These are phyloP conservation scores for Congeria kusceri DNA, from an alignment of 2,888 invertebrate genomes.

Conservation along the genomic window DNA sequence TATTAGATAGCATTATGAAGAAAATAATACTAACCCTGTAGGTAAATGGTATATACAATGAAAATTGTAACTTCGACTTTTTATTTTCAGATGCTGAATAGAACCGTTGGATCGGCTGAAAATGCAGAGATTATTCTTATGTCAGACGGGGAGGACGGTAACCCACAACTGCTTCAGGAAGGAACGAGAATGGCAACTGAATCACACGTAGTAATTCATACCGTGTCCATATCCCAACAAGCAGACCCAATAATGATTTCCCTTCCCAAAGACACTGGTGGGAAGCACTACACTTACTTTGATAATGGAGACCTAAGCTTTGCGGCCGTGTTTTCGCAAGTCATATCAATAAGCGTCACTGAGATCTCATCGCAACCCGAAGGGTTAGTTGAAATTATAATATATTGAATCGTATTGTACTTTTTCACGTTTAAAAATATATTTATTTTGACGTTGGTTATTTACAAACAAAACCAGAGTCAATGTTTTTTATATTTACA, in stretches of 20 bases:
- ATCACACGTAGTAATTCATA: slow-evolving; percentile 2
- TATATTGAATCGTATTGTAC: no score
- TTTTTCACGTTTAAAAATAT: no score
- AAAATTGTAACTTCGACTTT: no score
- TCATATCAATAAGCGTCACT: background rate
- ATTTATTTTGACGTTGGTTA: no score
- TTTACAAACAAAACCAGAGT: no score
- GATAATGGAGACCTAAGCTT: slow-evolving; percentile 12
- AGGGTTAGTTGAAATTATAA: no score
- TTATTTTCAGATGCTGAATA: background rate
- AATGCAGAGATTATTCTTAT: slow-evolving; percentile 23
- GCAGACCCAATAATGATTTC: slow-evolving; percentile 15
- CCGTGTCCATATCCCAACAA: slow-evolving; percentile 15
- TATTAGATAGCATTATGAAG: no score
- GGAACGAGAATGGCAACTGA: background rate
- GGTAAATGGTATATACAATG: no score
- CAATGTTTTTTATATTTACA: no score
- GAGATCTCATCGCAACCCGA: no score
- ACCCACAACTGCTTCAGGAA: background rate
- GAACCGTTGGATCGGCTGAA: background rate
- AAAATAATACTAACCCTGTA: no score
- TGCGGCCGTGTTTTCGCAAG: slow-evolving; percentile 4
- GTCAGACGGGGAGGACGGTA: slow-evolving; percentile 13
- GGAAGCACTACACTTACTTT: slow-evolving; percentile 16
- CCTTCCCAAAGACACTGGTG: slow-evolving; percentile 9